Base-by-base conservation (phyloP, 2,797 vertebrate genomes). In the Philypnodon macrostomus region DNA sequence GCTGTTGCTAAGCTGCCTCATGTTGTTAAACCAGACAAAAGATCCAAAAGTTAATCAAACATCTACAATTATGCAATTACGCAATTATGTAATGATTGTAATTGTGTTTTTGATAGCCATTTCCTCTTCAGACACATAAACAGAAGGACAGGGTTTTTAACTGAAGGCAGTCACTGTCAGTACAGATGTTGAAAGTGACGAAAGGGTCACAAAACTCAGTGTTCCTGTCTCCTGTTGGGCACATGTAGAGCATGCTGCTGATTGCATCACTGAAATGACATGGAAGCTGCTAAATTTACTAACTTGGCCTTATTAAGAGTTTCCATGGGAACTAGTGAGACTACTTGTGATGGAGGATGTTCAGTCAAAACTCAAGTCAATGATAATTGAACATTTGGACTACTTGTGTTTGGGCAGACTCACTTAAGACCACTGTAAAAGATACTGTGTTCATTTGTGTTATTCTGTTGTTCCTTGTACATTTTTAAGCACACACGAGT, bases 241-340 rank as follows among this genome's bases (percentile, higher is more conserved):
- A 64, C 73, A 65, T 73, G 70, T 59, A 63, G 67, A 67, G 63
- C 76, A 73, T 63, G 70, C 61, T 69, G 63, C 70, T 62, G 75
- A 75, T 75, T 83, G 80, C 73, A 78, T 80, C 66, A 74, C 74
- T 55, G 11, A 47, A 67, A 81, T 83, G 80, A 83, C 81, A 84
- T 77, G 70, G 67, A 83, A 67, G 79, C 72, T 80, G 76, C 79
- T 80, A 80, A 82, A 83, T 84, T 76, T 86, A 80, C 73, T 79
- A 81, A 70, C 77, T 75, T 81, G 80, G 75, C 81, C 83, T 85
- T 76, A 80, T 84, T 85, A 80, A 79, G 68, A 74, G 85, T 88
- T 87, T 85, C 86, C 86, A 87, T 84, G 83, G 85, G 80, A 86
- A 87, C 85, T 75, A 73, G 67, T 83, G 66, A 53, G 79, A 68